Evolutionary conservation across 2,797 vertebrate genomes (phyloP).

Genomic region (Artibeus jamaicensis): DNA sequence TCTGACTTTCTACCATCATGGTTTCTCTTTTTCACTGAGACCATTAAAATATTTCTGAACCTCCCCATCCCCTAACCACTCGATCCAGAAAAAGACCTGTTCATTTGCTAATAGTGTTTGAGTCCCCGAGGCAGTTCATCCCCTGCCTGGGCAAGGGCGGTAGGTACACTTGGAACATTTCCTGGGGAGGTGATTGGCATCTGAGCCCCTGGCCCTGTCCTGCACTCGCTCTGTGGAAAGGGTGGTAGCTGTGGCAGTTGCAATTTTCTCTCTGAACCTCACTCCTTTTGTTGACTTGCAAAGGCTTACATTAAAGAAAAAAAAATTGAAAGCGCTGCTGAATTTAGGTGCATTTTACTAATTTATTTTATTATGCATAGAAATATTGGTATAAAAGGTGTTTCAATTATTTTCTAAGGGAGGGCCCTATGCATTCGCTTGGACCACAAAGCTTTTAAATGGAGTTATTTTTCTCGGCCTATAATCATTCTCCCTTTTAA

Average conservation of each 20-base stretch:
- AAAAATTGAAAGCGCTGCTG: conserved; percentile 79
- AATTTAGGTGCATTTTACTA: conserved; percentile 86
- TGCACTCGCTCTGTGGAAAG: conserved; percentile 70
- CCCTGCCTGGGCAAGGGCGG: conserved; percentile 68
- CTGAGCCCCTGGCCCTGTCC: conserved; percentile 46
- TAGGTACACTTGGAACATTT: neutral
- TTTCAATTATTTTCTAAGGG: conserved; percentile 90
- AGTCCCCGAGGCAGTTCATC: conserved; percentile 64
- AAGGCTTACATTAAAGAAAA: conserved; percentile 75
- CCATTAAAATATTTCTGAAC: conserved; percentile 36
- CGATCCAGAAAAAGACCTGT: conserved; percentile 70
- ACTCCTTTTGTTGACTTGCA: conserved; percentile 79
- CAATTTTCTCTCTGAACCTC: conserved; percentile 78
- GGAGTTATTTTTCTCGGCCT: conserved; percentile 99
- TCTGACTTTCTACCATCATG: neutral
- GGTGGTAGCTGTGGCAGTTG: conserved; percentile 77
- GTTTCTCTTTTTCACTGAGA: neutral
- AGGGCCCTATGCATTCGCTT: conserved; percentile 95
- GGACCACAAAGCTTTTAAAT: conserved; percentile 98
- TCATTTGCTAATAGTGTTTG: conserved; percentile 67
- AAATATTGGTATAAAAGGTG: conserved; percentile 89
- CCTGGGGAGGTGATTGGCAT: neutral
- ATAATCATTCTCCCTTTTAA: conserved; percentile 99
- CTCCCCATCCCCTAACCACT: conserved; percentile 55
- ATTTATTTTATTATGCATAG: conserved; percentile 87